These are phyloP conservation scores for Cisticola juncidis DNA, from an alignment of 2,113 vertebrate genomes.

Conservation along the genomic window DNA sequence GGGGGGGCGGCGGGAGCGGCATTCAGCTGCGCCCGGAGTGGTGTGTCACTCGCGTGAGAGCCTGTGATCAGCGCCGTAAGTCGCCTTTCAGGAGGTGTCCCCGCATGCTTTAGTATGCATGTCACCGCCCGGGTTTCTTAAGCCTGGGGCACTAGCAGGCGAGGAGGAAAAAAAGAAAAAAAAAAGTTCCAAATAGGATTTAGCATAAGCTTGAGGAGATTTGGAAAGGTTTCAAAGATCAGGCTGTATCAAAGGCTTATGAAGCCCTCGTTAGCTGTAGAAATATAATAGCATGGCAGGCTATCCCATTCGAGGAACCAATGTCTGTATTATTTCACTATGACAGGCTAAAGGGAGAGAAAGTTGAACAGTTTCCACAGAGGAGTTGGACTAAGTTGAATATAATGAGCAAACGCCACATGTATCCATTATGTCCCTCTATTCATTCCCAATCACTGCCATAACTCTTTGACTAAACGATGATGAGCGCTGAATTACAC, in stretches of 20 bases:
- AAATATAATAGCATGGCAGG: conserved; percentile 89
- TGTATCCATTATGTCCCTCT: conserved; percentile 82
- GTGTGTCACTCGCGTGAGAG: conserved; percentile 79
- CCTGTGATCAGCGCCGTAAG: conserved; percentile 72
- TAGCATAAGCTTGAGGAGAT: conserved; percentile 88
- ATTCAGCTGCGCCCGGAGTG: conserved; percentile 71
- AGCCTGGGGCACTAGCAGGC: conserved; percentile 82
- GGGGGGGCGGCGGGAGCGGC: conserved; percentile 25
- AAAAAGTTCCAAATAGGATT: conserved; percentile 93
- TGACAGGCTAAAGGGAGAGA: conserved; percentile 85
- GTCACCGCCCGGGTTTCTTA: conserved; percentile 78
- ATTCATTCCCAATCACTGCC: conserved; percentile 81
- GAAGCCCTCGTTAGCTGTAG: conserved; percentile 92
- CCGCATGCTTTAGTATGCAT: conserved; percentile 77
- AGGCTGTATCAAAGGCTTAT: conserved; percentile 95
- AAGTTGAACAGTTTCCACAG: conserved; percentile 86
- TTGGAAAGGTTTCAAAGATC: conserved; percentile 93
- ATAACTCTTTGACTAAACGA: conserved; percentile 86
- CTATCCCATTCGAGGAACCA: conserved; percentile 78
- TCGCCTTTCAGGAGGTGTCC: conserved; percentile 74
- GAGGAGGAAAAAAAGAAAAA: conserved; percentile 66
- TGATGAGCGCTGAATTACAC: conserved; percentile 88
- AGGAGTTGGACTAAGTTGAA: conserved; percentile 85
- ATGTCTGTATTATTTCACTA: conserved; percentile 87
- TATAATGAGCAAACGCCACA: conserved; percentile 94